Evolutionary conservation across 2,113 vertebrate species (phyloP).

Genomic region (Ciconia boyciana): DNA sequence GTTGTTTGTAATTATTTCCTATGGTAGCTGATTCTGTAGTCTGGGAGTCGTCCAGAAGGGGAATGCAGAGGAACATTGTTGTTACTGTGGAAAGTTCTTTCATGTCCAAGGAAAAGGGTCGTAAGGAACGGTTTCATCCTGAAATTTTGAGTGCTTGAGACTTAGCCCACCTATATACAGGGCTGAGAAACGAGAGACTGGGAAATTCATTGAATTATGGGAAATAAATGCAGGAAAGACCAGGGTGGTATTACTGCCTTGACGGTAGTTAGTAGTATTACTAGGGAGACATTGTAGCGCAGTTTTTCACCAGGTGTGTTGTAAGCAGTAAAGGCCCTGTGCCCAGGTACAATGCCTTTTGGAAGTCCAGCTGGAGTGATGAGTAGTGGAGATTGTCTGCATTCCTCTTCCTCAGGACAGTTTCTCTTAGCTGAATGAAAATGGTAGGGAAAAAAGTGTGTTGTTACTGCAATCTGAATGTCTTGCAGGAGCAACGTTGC

Average conservation of each 20-base stretch:
- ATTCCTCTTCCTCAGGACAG: background rate
- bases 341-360: background rate
- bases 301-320: background rate
- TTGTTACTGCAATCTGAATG: background rate
- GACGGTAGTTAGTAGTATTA: background rate
- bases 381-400: background rate
- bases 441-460: background rate
- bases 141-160: background rate
- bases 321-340: background rate
- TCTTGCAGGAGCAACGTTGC: background rate
- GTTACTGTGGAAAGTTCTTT: background rate
- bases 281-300: background rate
- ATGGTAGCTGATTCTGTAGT: background rate
- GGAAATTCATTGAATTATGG: background rate
- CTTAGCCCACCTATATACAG: background rate
- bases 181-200: background rate
- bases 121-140: background rate
- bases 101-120: background rate
- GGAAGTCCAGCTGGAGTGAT: background rate
- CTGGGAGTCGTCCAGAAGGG: background rate
- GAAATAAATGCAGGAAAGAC: background rate
- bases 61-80: background rate
- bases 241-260: background rate
- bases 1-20: background rate
- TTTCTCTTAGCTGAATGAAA: background rate